These are phyloP conservation scores for Micronycteris hirsuta DNA, from an alignment of 2,113 vertebrate species.

Conservation along the genomic window DNA sequence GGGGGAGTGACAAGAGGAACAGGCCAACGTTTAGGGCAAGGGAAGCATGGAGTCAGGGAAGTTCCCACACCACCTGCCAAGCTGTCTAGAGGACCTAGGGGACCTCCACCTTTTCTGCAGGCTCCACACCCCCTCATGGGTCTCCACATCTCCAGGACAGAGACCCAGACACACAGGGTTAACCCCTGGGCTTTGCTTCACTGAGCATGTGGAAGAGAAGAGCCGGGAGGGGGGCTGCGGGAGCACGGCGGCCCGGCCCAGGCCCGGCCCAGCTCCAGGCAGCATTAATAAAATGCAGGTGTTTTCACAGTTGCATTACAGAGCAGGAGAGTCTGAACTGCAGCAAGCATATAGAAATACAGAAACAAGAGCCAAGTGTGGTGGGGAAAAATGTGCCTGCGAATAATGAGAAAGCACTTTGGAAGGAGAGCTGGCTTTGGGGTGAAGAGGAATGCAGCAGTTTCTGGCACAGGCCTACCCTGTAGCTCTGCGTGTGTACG, in stretches of 20 bases:
- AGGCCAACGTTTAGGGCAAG: background rate
- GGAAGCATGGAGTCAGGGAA: background rate
- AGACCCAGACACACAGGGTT: slow-evolving; percentile 75
- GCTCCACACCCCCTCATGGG: accelerated
- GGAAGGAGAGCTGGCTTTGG: slow-evolving; percentile 61
- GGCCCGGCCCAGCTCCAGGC: slow-evolving; percentile 57
- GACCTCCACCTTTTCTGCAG: background rate
- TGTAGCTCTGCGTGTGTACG: slow-evolving; percentile 16
- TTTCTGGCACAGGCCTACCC: slow-evolving; percentile 63
- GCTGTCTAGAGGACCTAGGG: too few species aligned
- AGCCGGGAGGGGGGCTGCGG: background rate
- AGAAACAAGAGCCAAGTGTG: slow-evolving; percentile 63
- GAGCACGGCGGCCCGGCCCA: slow-evolving; percentile 52
- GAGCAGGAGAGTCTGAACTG: background rate
- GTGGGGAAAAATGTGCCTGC: slow-evolving; percentile 55
- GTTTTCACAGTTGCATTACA: slow-evolving; percentile 74
- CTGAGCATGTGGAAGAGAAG: slow-evolving; percentile 45
- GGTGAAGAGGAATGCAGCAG: slow-evolving; percentile 63
- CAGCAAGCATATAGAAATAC: slow-evolving; percentile 65
- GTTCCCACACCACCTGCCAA: background rate
- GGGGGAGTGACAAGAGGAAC: background rate
- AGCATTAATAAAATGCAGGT: slow-evolving; percentile 84
- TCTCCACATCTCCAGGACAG: background rate
- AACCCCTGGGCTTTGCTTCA: slow-evolving; percentile 60
- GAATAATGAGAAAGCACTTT: slow-evolving; percentile 75